A percentile compares a stretch with the other conserved stretches of the same genome.
Evolutionary conservation across 92 coral and sea anemone genomes (phyloP).

Genomic region (Parazoanthus swiftii): DNA sequence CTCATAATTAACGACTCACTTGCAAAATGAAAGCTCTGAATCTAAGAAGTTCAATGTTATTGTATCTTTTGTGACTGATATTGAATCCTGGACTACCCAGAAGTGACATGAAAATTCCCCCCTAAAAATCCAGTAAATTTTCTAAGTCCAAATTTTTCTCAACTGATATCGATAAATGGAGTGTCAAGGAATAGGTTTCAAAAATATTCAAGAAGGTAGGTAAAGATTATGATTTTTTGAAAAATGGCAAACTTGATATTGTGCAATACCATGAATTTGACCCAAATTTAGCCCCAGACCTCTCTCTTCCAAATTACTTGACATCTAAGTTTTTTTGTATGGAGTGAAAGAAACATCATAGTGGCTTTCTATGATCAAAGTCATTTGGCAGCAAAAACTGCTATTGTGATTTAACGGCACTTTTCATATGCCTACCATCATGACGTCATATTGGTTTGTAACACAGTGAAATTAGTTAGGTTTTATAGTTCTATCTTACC

Average conservation of each 20-base stretch:
- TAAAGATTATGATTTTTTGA: slow-evolving; percentile 24
- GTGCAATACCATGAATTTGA: slow-evolving; percentile 21
- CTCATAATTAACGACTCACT: not conserved
- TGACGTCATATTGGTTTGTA: too few species aligned
- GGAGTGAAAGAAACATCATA: not conserved
- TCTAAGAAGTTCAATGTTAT: too few species aligned
- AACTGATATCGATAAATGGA: slow-evolving; percentile 34
- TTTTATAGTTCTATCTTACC: too few species aligned
- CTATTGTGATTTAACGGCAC: slow-evolving; percentile 12
- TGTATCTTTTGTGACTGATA: too few species aligned
- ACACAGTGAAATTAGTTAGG: too few species aligned
- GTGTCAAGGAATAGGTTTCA: slow-evolving; percentile 12
- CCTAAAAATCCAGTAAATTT: slow-evolving; percentile 8
- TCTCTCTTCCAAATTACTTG: slow-evolving; percentile 32
- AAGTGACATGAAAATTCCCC: not conserved
- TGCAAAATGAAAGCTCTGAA: too few species aligned
- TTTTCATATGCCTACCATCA: not conserved
- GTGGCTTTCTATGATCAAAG: slow-evolving; percentile 26
- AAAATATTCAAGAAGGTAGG: slow-evolving; percentile 9
- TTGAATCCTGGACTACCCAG: too few species aligned
- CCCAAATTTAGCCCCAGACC: slow-evolving; percentile 37
- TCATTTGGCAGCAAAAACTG: slow-evolving; percentile 8
- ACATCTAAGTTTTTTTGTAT: slow-evolving; percentile 29
- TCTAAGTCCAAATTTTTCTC: slow-evolving; percentile 9
- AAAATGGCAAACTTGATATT: slow-evolving; percentile 28